Conservation (phyloP, 1,140 invertebrate species). For the Antheraea pernyi region DNA sequence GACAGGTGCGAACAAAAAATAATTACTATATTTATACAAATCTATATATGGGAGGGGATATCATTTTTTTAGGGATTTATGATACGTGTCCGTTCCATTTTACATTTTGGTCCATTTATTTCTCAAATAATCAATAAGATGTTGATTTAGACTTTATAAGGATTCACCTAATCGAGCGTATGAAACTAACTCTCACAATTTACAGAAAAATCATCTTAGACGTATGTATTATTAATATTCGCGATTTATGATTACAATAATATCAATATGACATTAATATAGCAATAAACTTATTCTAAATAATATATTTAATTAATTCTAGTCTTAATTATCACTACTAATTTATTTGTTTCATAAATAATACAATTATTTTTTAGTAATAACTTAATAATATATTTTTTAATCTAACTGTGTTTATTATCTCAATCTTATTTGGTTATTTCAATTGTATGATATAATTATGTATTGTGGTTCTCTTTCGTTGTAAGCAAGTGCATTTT, state of each 20-base stretch:
- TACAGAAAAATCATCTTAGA: background rate
- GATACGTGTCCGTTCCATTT: too few species aligned
- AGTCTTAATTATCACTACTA: background rate
- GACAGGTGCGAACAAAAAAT: too few species aligned
- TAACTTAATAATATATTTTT: background rate
- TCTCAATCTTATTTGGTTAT: too few species aligned
- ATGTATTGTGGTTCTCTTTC: too few species aligned
- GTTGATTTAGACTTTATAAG: background rate
- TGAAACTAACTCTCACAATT: background rate
- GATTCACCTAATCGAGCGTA: background rate
- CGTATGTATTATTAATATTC: background rate
- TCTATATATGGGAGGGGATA: too few species aligned
- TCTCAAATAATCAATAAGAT: background rate
- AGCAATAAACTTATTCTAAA: background rate
- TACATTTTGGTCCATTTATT: too few species aligned
- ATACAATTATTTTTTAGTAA: background rate
- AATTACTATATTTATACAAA: too few species aligned
- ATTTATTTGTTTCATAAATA: background rate
- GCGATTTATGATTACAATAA: background rate
- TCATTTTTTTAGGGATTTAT: too few species aligned
- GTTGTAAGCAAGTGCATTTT: too few species aligned
- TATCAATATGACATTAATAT: background rate
- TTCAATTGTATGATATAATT: too few species aligned
- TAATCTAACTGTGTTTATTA: background rate
- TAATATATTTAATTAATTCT: conserved; percentile 5